Conservation (phyloP, 2,888 invertebrate species). For the Sinodicranocentrus sp. region DNA sequence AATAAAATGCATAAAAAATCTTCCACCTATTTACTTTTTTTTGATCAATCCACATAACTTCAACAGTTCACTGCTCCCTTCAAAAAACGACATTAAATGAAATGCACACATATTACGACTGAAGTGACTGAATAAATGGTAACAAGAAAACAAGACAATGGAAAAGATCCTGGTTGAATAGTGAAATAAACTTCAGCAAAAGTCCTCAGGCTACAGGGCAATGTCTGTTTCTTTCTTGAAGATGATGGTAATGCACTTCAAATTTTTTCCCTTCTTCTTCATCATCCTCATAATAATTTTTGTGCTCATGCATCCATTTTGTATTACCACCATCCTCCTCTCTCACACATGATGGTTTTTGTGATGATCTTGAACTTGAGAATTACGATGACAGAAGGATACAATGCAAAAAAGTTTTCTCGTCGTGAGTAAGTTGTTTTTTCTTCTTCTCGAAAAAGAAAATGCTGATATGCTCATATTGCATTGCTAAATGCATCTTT, state of each 20-base stretch:
- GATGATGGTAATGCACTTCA: slow-evolving; percentile 55
- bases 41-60: background rate
- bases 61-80: background rate
- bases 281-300: slow-evolving; percentile 38
- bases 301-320: background rate
- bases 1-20: background rate
- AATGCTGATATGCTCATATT: background rate
- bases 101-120: background rate
- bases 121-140: background rate
- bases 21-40: background rate
- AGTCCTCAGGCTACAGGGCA: slow-evolving; percentile 63
- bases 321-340: background rate
- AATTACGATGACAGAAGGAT: slow-evolving; percentile 48
- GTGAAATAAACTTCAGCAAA: slow-evolving; percentile 10
- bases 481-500: too few relatives aligned
- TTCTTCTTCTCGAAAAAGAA: slow-evolving; percentile 7
- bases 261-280: slow-evolving; percentile 19
- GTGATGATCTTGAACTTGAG: slow-evolving; percentile 62
- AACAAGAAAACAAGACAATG: slow-evolving; percentile 1
- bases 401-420: slow-evolving; percentile 5
- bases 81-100: background rate
- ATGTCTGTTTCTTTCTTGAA: slow-evolving; percentile 41
- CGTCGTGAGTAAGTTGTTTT: slow-evolving; percentile 32
- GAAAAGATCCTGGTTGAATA: slow-evolving; percentile 17
- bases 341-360: background rate